These are phyloP conservation scores for Eristalis arbustorum DNA, from an alignment of 2,888 invertebrate genomes.

Conservation along the genomic window DNA sequence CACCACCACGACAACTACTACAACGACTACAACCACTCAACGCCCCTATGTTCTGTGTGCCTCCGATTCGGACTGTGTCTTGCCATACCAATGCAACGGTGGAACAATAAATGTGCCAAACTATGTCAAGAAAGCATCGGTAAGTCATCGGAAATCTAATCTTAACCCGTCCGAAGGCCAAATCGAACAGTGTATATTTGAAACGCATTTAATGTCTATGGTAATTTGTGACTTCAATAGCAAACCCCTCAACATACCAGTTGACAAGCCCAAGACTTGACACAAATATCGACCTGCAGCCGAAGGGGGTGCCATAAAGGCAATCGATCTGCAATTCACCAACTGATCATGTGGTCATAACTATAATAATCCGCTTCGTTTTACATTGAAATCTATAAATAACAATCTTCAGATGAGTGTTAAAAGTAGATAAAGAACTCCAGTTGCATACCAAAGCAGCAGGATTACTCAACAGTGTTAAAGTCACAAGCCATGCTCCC, in stretches of 20 bases:
- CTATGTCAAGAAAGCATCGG: constrained; percentile 76
- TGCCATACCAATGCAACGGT: constrained; percentile 77
- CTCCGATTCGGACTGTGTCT: constrained; percentile 77
- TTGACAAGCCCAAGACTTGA: constrained; percentile 23
- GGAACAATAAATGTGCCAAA: constrained; percentile 77
- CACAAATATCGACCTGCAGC: background rate
- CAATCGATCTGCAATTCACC: background rate
- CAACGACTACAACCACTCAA: constrained; percentile 74
- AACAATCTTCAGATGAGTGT: constrained; percentile 7
- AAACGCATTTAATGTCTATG: background rate
- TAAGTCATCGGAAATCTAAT: constrained; percentile 72
- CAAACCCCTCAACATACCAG: background rate
- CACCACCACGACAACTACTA: constrained; percentile 73
- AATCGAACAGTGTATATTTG: background rate
- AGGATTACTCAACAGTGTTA: constrained; percentile 38
- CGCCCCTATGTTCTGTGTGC: constrained; percentile 75
- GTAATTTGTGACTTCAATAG: background rate
- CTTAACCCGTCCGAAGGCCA: background rate
- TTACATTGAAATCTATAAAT: constrained; percentile 7
- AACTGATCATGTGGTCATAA: background rate
- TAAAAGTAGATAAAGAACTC: background rate
- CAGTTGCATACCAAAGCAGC: constrained; percentile 30
- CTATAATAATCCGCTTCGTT: background rate
- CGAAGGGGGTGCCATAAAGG: background rate
- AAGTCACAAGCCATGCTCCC: constrained; percentile 37